Base-by-base conservation (phyloP, 2,113 vertebrate species). In the Callopanchax toddi region DNA sequence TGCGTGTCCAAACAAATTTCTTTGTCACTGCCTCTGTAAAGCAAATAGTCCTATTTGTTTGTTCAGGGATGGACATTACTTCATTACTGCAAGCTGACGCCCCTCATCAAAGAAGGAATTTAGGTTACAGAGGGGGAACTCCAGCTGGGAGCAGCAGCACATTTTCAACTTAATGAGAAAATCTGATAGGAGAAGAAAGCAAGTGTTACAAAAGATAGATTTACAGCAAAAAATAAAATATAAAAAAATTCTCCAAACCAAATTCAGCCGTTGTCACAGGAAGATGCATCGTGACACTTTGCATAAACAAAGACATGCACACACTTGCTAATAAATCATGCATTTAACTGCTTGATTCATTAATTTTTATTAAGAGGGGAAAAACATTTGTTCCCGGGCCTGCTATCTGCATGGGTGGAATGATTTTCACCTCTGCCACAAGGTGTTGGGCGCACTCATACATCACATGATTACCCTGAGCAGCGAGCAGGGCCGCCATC, bases 401-500 rank as follows among this genome's bases (percentile, higher is more conserved):
- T 91, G 94, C 95, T 96, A 96, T 96, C 95, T 96, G 95, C 95
- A 95, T 97, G 94, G 93, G 92, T 93, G 93, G 93, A 97, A 96
- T 96, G 94, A 94, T 96, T 96, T 97, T 96, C 96, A 98, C 97
- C 96, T 95, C 96, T 98, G 97, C 96, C 96, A 97, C 91, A 93
- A 96, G 96, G 95, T 96, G 95, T 94, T 93, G 94, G 94, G 93
- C 91, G 77, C 91, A 93, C 94, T 95, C 96, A 99, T 99, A 97
- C 92, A 99, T 99, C 97, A 98, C 94, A 69, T 94, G 94, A 96
- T 98, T 98, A 98, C 95, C 94, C 91, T 91, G 93, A 95, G 95
- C 96, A 93, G 94, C 94, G 87, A 94, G 94, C 95, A 93, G 95
- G 93, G 94, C 94, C 93, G 93, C 94, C 95, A 94, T 98, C 97